Base-by-base conservation (phyloP, 2,888 invertebrate species). In the Drosophila diplacantha region DNA sequence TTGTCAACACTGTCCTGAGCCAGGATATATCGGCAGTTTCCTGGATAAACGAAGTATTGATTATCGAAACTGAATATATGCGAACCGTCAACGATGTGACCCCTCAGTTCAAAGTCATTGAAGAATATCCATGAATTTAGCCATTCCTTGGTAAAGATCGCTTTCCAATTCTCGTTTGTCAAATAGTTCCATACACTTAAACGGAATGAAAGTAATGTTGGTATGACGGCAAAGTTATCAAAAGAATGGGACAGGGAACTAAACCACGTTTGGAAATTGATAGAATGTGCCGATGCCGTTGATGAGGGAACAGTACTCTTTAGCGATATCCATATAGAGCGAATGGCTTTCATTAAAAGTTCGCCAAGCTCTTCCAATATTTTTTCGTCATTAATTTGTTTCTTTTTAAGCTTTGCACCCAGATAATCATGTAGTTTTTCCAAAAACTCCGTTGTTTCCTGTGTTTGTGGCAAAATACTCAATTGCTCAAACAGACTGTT, bases 41-140 rank as follows among this genome's bases (percentile, higher is more conserved):
- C 96, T 0, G 93, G 93, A 90, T 96, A 93, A 8, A 93, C 93
- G 72, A 93, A 89, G 85, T 95, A 93, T 73, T 92, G 92, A 0
- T 94, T 94, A 87, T 97, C 97, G 88, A 96, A 97, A 0, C 96
- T 96, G 89, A 95, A 94, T 87, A 95, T 91, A 88, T 96, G 94
- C 80, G 95, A 93, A 2, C 94, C 94, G 84, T 95, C 94, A 12
- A 93, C 90, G 5, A 96, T 86, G 35, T 92, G 90, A 9, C 93
- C 96, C 49, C 91, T 90, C 60, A 93, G 93, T 92, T 90, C 34
- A 85, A 92, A 92, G 22, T 94, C 92, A 69, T 92, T 92, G 32
- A 94, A 81, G 71, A 92, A 90, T n/a, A 92, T 35, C 39, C 91
- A 75, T 1, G 79, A 73, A 0, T 56, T 62, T 2, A 75, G 31